Percentiles rank a stretch among this genome's conserved stretches.
Evolutionary conservation across 2,888 invertebrate species (phyloP).

Genomic region (Tanytarsus gracilentus): DNA sequence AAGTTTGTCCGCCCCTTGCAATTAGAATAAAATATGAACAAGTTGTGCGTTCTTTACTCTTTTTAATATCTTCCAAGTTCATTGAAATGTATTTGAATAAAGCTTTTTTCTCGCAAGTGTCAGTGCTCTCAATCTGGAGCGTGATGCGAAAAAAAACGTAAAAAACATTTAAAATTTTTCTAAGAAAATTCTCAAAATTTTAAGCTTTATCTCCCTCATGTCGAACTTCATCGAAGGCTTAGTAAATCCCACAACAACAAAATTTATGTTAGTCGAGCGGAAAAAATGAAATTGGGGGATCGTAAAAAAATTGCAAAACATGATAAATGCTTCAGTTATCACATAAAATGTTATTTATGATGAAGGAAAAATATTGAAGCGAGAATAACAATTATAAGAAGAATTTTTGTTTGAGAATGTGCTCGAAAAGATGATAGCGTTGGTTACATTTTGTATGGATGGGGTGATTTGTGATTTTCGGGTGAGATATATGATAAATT

Average conservation of each 20-base stretch:
- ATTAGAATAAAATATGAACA: slow-evolving; percentile 17
- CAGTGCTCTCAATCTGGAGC: too few relatives aligned
- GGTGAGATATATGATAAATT: too few relatives aligned
- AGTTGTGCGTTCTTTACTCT: slow-evolving; percentile 22
- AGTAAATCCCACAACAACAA: too few relatives aligned
- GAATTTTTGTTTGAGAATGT: neutral
- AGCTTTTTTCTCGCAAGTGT: slow-evolving; percentile 1
- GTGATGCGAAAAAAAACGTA: neutral
- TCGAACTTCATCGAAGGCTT: too few relatives aligned
- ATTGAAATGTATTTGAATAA: slow-evolving; percentile 1
- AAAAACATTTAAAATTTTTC: too few relatives aligned
- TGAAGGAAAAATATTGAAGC: slow-evolving; percentile 14
- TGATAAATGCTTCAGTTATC: slow-evolving; percentile 23
- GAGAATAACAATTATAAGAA: slow-evolving; percentile 17
- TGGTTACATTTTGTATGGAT: too few relatives aligned
- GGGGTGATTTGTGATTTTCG: too few relatives aligned
- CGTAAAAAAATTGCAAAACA: slow-evolving; percentile 5
- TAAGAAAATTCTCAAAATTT: too few relatives aligned
- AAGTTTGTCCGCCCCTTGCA: too few relatives aligned
- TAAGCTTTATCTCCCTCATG: too few relatives aligned
- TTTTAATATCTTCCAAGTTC: slow-evolving; percentile 16
- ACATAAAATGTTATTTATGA: slow-evolving; percentile 21
- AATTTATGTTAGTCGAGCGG: too few relatives aligned
- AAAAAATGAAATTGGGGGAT: slow-evolving; percentile 5
- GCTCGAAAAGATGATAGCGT: too few relatives aligned